Base-by-base conservation (phyloP, 2,113 vertebrate genomes). In the Chunga burmeisteri region DNA sequence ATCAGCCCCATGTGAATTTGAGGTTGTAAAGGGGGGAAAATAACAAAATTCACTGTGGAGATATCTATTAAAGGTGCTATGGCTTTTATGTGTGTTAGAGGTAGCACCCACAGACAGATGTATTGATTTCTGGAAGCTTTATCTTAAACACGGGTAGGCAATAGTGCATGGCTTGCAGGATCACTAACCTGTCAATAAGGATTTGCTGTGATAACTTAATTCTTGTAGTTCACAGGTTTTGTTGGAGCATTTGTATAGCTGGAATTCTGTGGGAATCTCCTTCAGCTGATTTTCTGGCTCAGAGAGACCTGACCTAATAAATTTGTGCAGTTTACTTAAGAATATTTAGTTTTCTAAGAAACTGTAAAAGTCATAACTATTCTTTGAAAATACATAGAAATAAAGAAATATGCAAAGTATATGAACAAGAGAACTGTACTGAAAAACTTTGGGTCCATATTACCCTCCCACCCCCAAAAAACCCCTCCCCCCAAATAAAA, bases 151-250 rank as follows among this genome's bases (percentile, higher is more conserved):
- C 27, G 16, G 19, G 46, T 63, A 53, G 32, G 50, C 52, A 59
- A 26, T 61, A 93, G 63, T 47, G 67, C 63, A 7, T 70, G 86
- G 38, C 68, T 88, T 92, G 72, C 67, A 81, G 63, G 36, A 90
- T 95, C 42, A 44, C 46, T 88, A 84, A 92, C 59, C 7, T 44
- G 75, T 92, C 88, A 74, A 84, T 95, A 92, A 56, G 50, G 50
- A 83, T 92, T 96, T 90, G 38, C 52, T 92, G 47, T 50, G 61
- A 81, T 93, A 58, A 36, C 56, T 92, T 86, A 78, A 73, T 94
- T 92, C 75, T 78, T 88, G 26, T 63, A 88, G 70, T 55, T 81
- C 62, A 44, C 4, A 4, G 5, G 1, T 63, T 80, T 88, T 89
- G 11, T 17, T 73, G 36, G 8, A 78, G 2, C 23, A 19, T 67